phyloP scores from a whole-genome alignment of 2,888 invertebrate species.

The Nysson spinosus region DNA sequence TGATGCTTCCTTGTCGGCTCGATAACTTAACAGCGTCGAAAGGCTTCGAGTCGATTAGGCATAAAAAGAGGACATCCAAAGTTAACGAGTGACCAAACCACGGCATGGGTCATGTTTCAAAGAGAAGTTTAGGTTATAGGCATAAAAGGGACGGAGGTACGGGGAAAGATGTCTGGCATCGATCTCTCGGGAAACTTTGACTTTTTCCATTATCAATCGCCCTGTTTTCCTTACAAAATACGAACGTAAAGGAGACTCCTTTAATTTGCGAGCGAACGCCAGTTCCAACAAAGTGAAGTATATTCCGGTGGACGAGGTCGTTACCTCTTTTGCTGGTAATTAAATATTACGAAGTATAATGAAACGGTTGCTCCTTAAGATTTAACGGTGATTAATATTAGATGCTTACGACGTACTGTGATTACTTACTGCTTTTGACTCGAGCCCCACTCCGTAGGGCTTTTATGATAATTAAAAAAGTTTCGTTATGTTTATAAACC shows the following conservation, averaged over 20 bases:
- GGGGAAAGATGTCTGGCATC: slow-evolving; percentile 4
- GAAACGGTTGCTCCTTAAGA: background rate
- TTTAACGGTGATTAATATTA: background rate
- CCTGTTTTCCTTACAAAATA: too few relatives aligned
- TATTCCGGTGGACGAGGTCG: too few relatives aligned
- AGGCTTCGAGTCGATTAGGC: slow-evolving; percentile 56
- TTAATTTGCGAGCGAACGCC: too few relatives aligned
- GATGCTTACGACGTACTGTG: background rate
- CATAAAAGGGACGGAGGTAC: background rate
- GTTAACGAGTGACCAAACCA: slow-evolving; percentile 53
- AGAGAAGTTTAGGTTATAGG: slow-evolving; percentile 37
- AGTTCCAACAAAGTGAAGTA: too few relatives aligned
- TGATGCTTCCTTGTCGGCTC: slow-evolving; percentile 25
- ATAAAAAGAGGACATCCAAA: slow-evolving; percentile 57
- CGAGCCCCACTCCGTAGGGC: background rate
- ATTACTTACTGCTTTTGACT: background rate
- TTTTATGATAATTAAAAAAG: slow-evolving; percentile 34
- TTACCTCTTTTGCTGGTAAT: background rate
- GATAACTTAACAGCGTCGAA: slow-evolving; percentile 49
- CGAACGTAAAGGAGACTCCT: too few relatives aligned
- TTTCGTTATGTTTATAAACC: slow-evolving; percentile 19
- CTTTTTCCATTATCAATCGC: slow-evolving; percentile 11
- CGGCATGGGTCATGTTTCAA: slow-evolving; percentile 40
- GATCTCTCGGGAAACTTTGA: slow-evolving; percentile 33
- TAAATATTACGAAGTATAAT: background rate